Percentiles rank a stretch among this genome's conserved stretches.
phyloP scores from a whole-genome alignment of 2,113 vertebrate species.

The Ceuthmochares aereus region DNA sequence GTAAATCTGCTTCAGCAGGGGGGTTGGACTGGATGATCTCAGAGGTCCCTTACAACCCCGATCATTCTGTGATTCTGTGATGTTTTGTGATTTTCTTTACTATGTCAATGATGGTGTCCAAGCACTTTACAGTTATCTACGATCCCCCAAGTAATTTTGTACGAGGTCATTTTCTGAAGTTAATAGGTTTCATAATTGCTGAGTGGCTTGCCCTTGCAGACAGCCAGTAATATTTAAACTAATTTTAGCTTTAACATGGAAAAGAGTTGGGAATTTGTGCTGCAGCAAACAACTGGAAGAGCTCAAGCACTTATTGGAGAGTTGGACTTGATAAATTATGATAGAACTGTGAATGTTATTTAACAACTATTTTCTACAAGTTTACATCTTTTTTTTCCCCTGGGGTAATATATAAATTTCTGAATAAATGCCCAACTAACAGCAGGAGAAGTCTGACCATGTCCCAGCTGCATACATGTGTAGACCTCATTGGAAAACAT shows the following conservation, averaged over 20 bases:
- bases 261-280: not conserved
- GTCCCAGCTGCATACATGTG: not conserved
- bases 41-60: too few species aligned
- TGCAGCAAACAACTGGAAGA: conserved; percentile 21
- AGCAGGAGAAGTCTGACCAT: not conserved
- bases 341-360: not conserved
- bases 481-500: not conserved
- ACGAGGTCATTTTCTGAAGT: not conserved
- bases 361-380: not conserved
- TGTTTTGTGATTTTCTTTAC: not conserved
- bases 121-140: conserved; percentile 48
- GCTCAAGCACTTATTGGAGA: not conserved
- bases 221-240: not conserved
- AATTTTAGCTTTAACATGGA: not conserved
- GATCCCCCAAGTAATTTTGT: not conserved
- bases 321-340: not conserved
- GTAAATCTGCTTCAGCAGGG: too few species aligned
- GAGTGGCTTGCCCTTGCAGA: not conserved
- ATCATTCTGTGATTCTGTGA: too few species aligned
- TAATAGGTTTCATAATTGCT: not conserved
- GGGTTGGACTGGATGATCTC: too few species aligned
- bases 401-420: not conserved
- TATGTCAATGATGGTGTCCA: not conserved
- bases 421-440: not conserved
- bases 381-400: not conserved